phyloP scores from a whole-genome alignment of 1,140 invertebrate genomes.

The Leptopilina clavipes region DNA sequence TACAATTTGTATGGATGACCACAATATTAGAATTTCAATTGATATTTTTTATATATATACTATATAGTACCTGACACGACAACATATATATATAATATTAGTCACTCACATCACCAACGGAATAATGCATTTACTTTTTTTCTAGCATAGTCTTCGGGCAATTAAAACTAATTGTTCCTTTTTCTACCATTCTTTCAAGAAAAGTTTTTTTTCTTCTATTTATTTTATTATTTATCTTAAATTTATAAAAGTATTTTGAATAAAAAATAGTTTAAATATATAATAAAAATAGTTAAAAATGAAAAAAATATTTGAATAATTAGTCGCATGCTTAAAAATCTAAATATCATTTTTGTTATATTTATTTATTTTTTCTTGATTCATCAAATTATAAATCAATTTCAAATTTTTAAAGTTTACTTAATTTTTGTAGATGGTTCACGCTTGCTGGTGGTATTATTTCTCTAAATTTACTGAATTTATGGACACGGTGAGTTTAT shows the following conservation, averaged over 20 bases:
- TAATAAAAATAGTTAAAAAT: too few relatives aligned
- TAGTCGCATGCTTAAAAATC: too few relatives aligned
- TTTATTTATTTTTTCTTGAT: neutral
- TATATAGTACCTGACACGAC: constrained; percentile 23
- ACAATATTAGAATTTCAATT: constrained; percentile 5
- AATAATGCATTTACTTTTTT: constrained; percentile 10
- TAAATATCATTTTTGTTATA: neutral
- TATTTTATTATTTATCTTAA: too few relatives aligned
- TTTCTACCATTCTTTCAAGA: too few relatives aligned
- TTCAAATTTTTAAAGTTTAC: constrained; percentile 45
- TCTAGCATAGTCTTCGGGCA: neutral
- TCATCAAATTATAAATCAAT: neutral
- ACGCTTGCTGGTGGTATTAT: constrained; percentile 97
- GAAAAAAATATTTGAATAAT: too few relatives aligned
- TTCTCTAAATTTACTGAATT: constrained; percentile 97
- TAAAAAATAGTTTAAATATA: too few relatives aligned
- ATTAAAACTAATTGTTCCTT: too few relatives aligned
- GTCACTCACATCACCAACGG: constrained; percentile 3
- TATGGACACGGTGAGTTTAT: constrained; percentile 91
- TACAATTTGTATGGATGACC: constrained; percentile 20
- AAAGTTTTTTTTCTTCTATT: too few relatives aligned
- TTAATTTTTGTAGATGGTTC: constrained; percentile 84
- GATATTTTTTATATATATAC: neutral
- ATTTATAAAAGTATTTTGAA: too few relatives aligned
- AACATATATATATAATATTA: neutral